Conservation (phyloP, 1,140 invertebrate genomes). For the Drosophila athabasca region DNA sequence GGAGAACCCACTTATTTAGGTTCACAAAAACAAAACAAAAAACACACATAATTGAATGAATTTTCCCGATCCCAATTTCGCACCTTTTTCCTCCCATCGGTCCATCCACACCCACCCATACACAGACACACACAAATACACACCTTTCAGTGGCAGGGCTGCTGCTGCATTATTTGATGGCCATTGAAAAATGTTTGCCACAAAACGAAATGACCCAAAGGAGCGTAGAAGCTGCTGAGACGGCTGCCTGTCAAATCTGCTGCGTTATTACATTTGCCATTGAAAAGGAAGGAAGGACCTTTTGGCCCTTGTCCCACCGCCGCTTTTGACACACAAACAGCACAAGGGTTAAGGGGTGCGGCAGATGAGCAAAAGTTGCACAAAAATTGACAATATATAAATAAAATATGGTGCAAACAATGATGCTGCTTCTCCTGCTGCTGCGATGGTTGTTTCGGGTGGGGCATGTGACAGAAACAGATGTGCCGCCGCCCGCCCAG, state of each 20-base stretch:
- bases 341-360: constrained; percentile 24
- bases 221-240: constrained; percentile 35
- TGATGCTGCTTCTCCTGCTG: constrained; percentile 36
- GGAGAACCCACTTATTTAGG: no score
- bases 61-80: constrained; percentile 5
- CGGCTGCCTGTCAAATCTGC: constrained; percentile 35
- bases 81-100: not conserved
- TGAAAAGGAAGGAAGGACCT: not conserved
- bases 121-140: not conserved
- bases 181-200: constrained; percentile 50
- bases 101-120: constrained; percentile 11
- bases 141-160: constrained; percentile 36
- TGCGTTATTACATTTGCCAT: constrained; percentile 48
- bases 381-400: constrained; percentile 79
- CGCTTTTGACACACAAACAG: not conserved
- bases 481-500: constrained; percentile 28
- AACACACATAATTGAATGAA: constrained; percentile 24
- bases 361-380: constrained; percentile 57
- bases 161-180: constrained; percentile 45
- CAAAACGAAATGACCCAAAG: constrained; percentile 52
- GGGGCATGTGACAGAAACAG: constrained; percentile 55
- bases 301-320: not conserved
- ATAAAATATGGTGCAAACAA: constrained; percentile 73
- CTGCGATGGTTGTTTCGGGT: constrained; percentile 1
- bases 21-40: no score